These are phyloP conservation scores for Lophius americanus DNA, from an alignment of 2,797 vertebrate species.

Conservation along the genomic window DNA sequence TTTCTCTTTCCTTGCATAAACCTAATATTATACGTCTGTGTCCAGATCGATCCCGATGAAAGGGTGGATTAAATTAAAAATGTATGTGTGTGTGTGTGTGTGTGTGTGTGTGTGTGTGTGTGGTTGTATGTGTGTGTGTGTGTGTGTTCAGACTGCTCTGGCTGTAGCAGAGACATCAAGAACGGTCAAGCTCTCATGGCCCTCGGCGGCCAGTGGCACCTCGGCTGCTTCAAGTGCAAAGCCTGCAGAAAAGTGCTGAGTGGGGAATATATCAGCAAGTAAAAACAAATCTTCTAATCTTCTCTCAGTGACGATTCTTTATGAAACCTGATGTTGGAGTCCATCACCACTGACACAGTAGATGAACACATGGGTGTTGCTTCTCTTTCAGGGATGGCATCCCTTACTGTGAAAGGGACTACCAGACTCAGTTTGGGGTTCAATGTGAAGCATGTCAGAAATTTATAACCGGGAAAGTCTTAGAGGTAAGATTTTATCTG, in stretches of 20 bases:
- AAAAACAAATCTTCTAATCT: slow-evolving; percentile 52
- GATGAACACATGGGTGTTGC: not conserved
- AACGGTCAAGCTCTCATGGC: slow-evolving; percentile 94
- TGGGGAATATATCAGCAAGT: slow-evolving; percentile 98
- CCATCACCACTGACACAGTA: not conserved
- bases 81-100: not conserved
- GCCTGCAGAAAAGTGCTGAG: slow-evolving; percentile 90
- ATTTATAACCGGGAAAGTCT: slow-evolving; percentile 96
- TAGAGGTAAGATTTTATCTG: slow-evolving; percentile 85
- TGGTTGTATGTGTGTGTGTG: slow-evolving; percentile 11
- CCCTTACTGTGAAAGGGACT: slow-evolving; percentile 97
- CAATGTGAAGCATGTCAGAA: slow-evolving; percentile 93
- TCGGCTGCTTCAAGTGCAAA: slow-evolving; percentile 97
- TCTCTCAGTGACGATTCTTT: not conserved
- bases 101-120: slow-evolving; percentile 63
- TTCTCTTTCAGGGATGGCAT: slow-evolving; percentile 86
- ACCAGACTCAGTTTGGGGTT: slow-evolving; percentile 93
- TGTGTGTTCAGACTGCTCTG: slow-evolving; percentile 87
- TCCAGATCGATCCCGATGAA: not conserved
- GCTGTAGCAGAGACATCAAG: slow-evolving; percentile 94
- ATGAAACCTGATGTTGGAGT: not conserved
- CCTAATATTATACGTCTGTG: too few species aligned
- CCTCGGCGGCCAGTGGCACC: slow-evolving; percentile 92
- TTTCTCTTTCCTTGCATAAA: too few species aligned
- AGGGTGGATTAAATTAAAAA: not conserved